These are phyloP conservation scores for Mythimna impura DNA, from an alignment of 2,888 invertebrate genomes.

Conservation along the genomic window DNA sequence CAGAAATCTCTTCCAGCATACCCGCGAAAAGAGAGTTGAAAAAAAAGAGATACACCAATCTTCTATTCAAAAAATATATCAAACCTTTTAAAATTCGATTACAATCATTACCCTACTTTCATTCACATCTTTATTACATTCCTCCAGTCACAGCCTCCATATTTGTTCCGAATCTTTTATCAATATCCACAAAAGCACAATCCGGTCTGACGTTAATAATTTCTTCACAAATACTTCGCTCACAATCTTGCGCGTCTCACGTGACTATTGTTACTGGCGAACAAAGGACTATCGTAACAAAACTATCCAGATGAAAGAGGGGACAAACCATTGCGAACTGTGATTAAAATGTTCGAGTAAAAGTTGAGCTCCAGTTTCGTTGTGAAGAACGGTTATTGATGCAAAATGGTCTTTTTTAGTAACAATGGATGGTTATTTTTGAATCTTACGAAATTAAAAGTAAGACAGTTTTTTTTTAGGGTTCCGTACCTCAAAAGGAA, in stretches of 20 bases:
- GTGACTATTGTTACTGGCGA: slow-evolving; percentile 61
- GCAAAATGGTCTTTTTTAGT: slow-evolving; percentile 25
- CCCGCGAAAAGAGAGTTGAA: too few species aligned
- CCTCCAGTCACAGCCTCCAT: slow-evolving; percentile 25
- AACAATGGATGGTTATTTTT: slow-evolving; percentile 8
- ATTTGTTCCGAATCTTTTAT: slow-evolving; percentile 56
- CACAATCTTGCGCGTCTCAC: slow-evolving; percentile 55
- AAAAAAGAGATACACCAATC: neutral
- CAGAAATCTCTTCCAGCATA: too few species aligned
- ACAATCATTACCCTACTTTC: neutral
- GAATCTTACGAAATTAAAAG: neutral
- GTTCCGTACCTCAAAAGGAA: too few species aligned
- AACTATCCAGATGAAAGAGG: slow-evolving; percentile 63
- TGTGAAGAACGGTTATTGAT: slow-evolving; percentile 36
- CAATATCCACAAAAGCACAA: slow-evolving; percentile 59
- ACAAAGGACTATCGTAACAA: slow-evolving; percentile 64
- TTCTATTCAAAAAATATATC: neutral
- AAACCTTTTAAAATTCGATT: neutral
- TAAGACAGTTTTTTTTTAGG: too few species aligned
- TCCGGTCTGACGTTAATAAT: slow-evolving; percentile 58
- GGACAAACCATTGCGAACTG: slow-evolving; percentile 65
- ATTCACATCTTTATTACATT: slow-evolving; percentile 43
- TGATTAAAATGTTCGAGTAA: slow-evolving; percentile 65
- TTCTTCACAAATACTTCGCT: slow-evolving; percentile 60
- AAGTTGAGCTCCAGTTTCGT: slow-evolving; percentile 36